Evolutionary conservation across 1,140 invertebrate genomes (phyloP).

Genomic region (Hormaphis cornu): DNA sequence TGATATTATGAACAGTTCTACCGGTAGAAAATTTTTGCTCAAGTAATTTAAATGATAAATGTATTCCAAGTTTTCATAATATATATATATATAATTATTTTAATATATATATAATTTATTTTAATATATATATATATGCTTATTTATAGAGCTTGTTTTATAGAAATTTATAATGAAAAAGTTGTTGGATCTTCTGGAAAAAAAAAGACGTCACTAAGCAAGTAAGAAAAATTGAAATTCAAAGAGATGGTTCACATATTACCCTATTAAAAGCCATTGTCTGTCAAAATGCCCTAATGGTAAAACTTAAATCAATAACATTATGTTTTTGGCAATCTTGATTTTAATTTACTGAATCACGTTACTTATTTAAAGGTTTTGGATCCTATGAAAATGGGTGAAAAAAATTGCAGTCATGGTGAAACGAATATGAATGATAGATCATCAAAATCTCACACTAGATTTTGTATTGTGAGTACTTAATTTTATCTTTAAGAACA

Average conservation of each 20-base stretch:
- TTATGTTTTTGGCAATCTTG: too few species aligned
- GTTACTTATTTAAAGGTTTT: constrained; percentile 52
- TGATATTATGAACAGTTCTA: constrained; percentile 54
- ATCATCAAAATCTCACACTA: constrained; percentile 68
- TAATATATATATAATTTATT: not conserved
- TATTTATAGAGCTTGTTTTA: constrained; percentile 56
- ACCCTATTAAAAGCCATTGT: constrained; percentile 20
- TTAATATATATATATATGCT: not conserved
- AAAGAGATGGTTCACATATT: constrained; percentile 25
- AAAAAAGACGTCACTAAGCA: constrained; percentile 47
- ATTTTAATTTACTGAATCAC: constrained; percentile 51
- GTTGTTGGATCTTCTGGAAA: constrained; percentile 62
- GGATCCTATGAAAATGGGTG: constrained; percentile 53
- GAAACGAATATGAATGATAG: constrained; percentile 70
- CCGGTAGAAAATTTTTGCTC: constrained; percentile 56
- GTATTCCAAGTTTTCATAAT: too few species aligned
- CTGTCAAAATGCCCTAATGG: constrained; percentile 27
- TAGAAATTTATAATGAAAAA: constrained; percentile 78
- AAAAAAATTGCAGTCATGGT: constrained; percentile 58
- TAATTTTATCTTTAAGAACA: too few species aligned
- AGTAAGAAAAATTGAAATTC: constrained; percentile 20
- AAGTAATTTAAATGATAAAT: too few species aligned
- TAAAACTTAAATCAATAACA: constrained; percentile 58
- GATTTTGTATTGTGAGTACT: constrained; percentile 53
- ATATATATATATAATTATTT: not conserved